Conservation (phyloP, 2,113 vertebrate genomes). For the Crotalus helleri region DNA sequence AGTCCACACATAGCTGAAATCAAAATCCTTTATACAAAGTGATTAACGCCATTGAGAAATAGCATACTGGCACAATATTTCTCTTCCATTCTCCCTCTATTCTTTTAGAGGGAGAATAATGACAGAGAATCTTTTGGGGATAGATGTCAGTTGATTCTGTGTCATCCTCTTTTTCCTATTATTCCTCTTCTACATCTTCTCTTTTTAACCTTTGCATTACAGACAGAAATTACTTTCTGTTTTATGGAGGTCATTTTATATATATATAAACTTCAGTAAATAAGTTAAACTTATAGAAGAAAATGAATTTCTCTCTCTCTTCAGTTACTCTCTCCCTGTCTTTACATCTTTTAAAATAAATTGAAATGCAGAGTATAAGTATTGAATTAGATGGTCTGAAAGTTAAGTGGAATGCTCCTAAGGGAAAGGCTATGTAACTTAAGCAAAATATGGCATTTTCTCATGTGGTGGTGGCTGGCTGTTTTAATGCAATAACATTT, state of each 20-base stretch:
- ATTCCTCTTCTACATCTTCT: conserved; percentile 48
- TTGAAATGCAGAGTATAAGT: conserved; percentile 35
- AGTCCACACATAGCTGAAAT: neutral
- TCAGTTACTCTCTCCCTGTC: neutral
- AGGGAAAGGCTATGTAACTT: accelerated
- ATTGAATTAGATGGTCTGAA: conserved; percentile 18
- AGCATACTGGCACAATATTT: neutral
- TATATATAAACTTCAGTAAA: conserved; percentile 36
- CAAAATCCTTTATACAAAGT: neutral
- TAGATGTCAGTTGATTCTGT: conserved; percentile 51
- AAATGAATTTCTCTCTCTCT: conserved; percentile 16
- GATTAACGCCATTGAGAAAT: conserved; percentile 19
- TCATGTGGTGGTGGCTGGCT: neutral
- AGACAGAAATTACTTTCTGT: conserved; percentile 56
- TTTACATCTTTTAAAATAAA: conserved; percentile 28
- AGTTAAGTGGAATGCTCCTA: neutral
- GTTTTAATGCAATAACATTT: neutral
- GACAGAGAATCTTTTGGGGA: conserved; percentile 42
- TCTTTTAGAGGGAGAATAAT: conserved; percentile 47
- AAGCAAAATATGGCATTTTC: neutral
- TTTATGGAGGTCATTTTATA: neutral
- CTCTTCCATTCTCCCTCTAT: neutral
- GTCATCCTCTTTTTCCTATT: conserved; percentile 27
- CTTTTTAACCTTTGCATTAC: conserved; percentile 54
- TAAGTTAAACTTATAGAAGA: conserved; percentile 32